A percentile compares a stretch with the other conserved stretches of the same genome.
These are phyloP conservation scores for Dryobates pubescens DNA, from an alignment of 2,797 vertebrate genomes.

Conservation along the genomic window DNA sequence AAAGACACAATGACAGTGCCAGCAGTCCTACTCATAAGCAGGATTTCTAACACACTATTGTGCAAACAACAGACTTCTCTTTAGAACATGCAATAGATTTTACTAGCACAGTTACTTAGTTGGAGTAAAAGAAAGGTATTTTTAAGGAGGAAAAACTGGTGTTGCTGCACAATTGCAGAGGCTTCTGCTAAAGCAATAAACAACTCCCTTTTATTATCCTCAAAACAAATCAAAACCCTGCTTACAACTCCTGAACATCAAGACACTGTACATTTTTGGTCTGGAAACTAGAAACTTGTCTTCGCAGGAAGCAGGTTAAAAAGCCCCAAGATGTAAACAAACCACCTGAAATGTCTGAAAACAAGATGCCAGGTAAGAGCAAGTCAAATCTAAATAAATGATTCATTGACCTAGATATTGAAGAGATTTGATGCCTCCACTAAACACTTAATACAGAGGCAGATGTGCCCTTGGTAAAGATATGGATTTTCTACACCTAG, in stretches of 20 bases:
- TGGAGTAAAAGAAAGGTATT: not conserved
- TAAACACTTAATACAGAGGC: not conserved
- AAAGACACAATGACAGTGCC: not conserved
- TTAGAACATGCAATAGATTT: not conserved
- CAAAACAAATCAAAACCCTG: not conserved
- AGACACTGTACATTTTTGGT: fast-evolving
- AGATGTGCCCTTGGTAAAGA: slow-evolving; percentile 46
- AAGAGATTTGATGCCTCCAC: not conserved
- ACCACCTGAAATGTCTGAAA: not conserved
- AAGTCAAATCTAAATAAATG: not conserved
- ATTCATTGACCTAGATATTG: not conserved
- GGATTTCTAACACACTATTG: not conserved
- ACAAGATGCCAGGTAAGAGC: not conserved
- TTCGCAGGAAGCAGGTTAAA: not conserved
- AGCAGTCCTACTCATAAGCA: not conserved
- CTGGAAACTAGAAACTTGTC: not conserved
- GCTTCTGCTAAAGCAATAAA: not conserved
- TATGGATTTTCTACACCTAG: slow-evolving; percentile 27
- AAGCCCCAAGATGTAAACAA: not conserved
- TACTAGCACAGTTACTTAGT: not conserved
- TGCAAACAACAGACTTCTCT: not conserved
- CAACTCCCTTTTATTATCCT: not conserved
- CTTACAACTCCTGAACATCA: not conserved
- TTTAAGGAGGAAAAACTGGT: not conserved
- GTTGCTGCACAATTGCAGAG: not conserved